Conservation (phyloP, 1,140 invertebrate genomes). For the Drosophila bifasciata region DNA sequence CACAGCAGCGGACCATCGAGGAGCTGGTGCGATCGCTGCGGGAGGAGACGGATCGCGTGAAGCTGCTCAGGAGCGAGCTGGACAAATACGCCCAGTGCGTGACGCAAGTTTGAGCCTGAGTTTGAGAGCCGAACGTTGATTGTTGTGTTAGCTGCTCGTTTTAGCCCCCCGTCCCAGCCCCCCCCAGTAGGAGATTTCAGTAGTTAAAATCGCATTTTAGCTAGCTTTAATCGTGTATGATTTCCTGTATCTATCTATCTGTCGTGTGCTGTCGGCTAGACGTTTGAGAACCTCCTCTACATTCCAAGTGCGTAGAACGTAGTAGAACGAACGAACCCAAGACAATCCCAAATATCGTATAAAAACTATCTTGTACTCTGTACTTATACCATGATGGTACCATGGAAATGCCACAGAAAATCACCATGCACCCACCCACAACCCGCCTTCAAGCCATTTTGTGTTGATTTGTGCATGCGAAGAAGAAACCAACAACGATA, state of each 20-base stretch:
- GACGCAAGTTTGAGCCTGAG: slow-evolving; percentile 85
- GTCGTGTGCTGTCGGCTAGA: slow-evolving; percentile 11
- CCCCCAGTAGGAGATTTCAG: slow-evolving; percentile 39
- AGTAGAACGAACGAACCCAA: slow-evolving; percentile 55
- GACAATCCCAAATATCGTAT: slow-evolving; percentile 54
- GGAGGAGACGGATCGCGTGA: slow-evolving; percentile 86
- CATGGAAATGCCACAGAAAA: too few species aligned
- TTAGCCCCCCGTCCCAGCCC: slow-evolving; percentile 6
- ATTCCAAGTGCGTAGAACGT: slow-evolving; percentile 66
- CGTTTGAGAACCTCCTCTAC: slow-evolving; percentile 24
- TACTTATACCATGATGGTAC: slow-evolving; percentile 27
- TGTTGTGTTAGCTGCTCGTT: slow-evolving; percentile 44
- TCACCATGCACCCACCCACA: not conserved
- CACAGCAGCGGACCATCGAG: slow-evolving; percentile 86
- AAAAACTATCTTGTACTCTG: slow-evolving; percentile 40
- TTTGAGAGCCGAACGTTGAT: slow-evolving; percentile 13
- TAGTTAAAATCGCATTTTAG: slow-evolving; percentile 68
- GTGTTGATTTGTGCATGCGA: slow-evolving; percentile 65
- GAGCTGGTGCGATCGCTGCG: slow-evolving; percentile 85
- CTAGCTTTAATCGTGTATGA: slow-evolving; percentile 68
- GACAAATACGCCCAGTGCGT: slow-evolving; percentile 87
- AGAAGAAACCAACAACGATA: slow-evolving; percentile 32
- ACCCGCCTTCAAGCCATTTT: slow-evolving; percentile 20
- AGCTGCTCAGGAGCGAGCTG: slow-evolving; percentile 86
- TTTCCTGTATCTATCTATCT: slow-evolving; percentile 8